Evolutionary conservation across 2,797 vertebrate species (phyloP).

Genomic region (Calcarius lapponicus): DNA sequence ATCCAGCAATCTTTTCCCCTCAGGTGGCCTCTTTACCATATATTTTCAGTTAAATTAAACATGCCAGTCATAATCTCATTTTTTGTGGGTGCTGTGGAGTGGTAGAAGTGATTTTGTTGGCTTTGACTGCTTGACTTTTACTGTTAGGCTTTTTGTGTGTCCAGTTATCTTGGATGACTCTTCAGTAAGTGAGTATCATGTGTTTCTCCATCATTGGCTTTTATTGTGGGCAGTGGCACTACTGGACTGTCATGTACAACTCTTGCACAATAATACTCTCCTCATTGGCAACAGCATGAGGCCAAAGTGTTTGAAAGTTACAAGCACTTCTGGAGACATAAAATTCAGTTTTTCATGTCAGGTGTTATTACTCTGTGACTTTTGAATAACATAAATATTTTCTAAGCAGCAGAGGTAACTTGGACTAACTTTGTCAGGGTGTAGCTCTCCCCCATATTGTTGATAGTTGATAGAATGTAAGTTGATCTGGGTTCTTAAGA

Average conservation of each 20-base stretch:
- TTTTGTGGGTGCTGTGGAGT: background rate
- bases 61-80: background rate
- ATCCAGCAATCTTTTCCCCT: background rate
- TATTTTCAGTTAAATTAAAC: background rate
- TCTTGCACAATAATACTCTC: background rate
- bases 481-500: background rate
- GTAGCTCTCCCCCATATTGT: background rate
- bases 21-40: background rate
- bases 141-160: background rate
- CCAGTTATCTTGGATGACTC: background rate
- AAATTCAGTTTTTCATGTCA: background rate
- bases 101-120: background rate
- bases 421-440: background rate
- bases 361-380: background rate
- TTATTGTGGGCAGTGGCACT: background rate
- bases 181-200: accelerated
- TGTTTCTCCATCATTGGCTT: background rate
- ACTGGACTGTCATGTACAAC: background rate
- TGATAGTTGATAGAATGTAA: background rate
- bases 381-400: background rate
- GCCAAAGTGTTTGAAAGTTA: background rate
- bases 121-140: background rate
- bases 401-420: background rate
- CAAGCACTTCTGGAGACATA: background rate
- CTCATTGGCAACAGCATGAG: background rate